Conservation (phyloP, 2,888 invertebrate genomes). For the Cheilosia pagana region DNA sequence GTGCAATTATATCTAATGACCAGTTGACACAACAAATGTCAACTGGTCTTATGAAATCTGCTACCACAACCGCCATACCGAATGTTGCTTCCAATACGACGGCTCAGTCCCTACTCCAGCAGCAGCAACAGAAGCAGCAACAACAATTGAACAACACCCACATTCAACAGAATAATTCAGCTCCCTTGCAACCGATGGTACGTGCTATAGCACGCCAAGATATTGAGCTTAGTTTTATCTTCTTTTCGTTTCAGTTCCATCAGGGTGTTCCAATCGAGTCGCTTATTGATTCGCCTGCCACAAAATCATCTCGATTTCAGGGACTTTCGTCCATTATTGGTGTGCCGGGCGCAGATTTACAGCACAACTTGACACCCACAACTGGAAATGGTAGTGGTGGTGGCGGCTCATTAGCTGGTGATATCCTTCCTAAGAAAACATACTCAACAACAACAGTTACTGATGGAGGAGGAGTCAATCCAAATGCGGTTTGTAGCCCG, state of each 20-base stretch:
- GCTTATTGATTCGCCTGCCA: constrained; percentile 69
- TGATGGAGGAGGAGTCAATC: constrained; percentile 43
- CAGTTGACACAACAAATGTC: constrained; percentile 44
- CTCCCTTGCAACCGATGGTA: constrained; percentile 79
- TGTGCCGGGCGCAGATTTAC: constrained; percentile 61
- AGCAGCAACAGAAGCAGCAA: constrained; percentile 68
- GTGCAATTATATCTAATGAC: constrained; percentile 73
- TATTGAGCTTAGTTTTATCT: constrained; percentile 58
- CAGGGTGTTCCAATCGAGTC: constrained; percentile 76
- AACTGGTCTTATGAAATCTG: constrained; percentile 77
- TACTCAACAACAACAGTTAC: constrained; percentile 53
- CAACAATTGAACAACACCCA: constrained; percentile 68
- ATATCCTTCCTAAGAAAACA: constrained; percentile 68
- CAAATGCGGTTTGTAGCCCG: constrained; percentile 70
- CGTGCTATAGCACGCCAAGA: constrained; percentile 48
- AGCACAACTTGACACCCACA: constrained; percentile 72
- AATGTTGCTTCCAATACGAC: constrained; percentile 49
- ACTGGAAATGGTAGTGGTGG: constrained; percentile 51
- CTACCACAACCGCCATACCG: constrained; percentile 69
- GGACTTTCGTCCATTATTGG: constrained; percentile 63
- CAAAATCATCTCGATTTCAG: constrained; percentile 61
- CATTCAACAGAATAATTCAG: constrained; percentile 78
- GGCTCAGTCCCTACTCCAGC: constrained; percentile 69
- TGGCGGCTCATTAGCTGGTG: constrained; percentile 58
- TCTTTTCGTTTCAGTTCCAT: constrained; percentile 65